Base-by-base conservation (phyloP, 2,888 invertebrate genomes). In the Ecdyonurus torrentis region DNA sequence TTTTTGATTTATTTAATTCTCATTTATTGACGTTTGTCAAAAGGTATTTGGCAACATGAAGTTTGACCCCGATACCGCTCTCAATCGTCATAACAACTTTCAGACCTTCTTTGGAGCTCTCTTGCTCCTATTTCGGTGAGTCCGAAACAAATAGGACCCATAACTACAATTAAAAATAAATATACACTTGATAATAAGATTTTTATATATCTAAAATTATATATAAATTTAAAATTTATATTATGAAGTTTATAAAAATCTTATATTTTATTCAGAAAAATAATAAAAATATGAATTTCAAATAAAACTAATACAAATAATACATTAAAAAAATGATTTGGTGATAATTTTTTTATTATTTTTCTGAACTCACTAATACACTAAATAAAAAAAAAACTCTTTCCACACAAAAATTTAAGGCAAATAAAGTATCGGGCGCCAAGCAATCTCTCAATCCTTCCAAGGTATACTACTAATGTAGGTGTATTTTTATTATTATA, bases 51-150 rank as follows among this genome's bases (percentile, higher is more conserved):
- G 93, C 78, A 94, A 91, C 83, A 89, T 94, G 79, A 83, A 82
- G 78, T 84, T 89, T 79, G 86, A 89, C 78, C 86, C 90, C 74
- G 84, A 83, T 74, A 84, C 86, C 73, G 86, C 87, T 75, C 87
- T 94, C 79, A 91, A 89, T 81, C 84, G 91, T 74, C 93, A 94
- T 84, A 94, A 93, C 85, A 93, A 94, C 84, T 93, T 94, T 84
- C 87, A 90, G 79, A 86, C 87, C 74, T 94, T 93, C 83, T 86
- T 89, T 80, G 86, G 88, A 79, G 88, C 89, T 76, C 84, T 94
- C 76, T 86, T 92, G 83, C 85, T 94, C 74, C 86, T 93, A 74
- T 93, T 93, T 83, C 88, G 92, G 91, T 87, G 86, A 87, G 86
- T 78, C 64, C 64, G 63, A 20, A 22, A 37, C 15, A n/a, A n/a